Evolutionary conservation across 92 coral and sea anemone species (phyloP).

Genomic region (Metridium senile): DNA sequence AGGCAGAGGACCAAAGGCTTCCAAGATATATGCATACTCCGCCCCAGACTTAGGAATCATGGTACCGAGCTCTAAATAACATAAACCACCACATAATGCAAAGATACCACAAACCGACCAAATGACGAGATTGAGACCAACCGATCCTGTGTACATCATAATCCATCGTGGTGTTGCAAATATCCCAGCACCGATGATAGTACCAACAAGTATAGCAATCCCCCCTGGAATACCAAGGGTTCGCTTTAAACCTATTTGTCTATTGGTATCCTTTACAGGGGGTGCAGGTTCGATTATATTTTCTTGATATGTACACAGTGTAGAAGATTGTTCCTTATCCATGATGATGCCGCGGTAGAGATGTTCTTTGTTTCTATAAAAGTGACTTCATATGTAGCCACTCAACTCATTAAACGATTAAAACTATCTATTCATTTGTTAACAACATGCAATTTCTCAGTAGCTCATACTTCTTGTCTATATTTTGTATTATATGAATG

Average conservation of each 20-base stretch:
- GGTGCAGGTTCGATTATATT: too few relatives aligned
- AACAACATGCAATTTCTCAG: too few relatives aligned
- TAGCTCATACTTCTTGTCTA: too few relatives aligned
- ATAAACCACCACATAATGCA: conserved; percentile 84
- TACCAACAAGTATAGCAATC: conserved; percentile 82
- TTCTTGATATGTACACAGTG: too few relatives aligned
- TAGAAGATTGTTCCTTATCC: too few relatives aligned
- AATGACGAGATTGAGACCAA: conserved; percentile 85
- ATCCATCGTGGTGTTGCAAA: conserved; percentile 95
- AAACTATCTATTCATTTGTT: too few relatives aligned
- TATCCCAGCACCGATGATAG: conserved; percentile 92
- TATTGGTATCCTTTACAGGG: not conserved
- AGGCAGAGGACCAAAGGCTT: conserved; percentile 77
- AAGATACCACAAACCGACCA: conserved; percentile 87
- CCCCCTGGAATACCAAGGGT: conserved; percentile 89
- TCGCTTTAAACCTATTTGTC: conserved; percentile 60
- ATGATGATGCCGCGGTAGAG: too few relatives aligned
- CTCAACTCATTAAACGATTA: too few relatives aligned
- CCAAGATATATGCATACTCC: conserved; percentile 70
- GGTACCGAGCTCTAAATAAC: conserved; percentile 88
- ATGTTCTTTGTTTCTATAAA: too few relatives aligned
- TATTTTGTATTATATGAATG: too few relatives aligned
- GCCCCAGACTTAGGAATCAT: conserved; percentile 84
- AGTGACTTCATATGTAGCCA: too few relatives aligned
- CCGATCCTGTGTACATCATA: conserved; percentile 86